Conservation (phyloP, 2,888 invertebrate genomes). For the Caenorhabditis sulstoni region DNA sequence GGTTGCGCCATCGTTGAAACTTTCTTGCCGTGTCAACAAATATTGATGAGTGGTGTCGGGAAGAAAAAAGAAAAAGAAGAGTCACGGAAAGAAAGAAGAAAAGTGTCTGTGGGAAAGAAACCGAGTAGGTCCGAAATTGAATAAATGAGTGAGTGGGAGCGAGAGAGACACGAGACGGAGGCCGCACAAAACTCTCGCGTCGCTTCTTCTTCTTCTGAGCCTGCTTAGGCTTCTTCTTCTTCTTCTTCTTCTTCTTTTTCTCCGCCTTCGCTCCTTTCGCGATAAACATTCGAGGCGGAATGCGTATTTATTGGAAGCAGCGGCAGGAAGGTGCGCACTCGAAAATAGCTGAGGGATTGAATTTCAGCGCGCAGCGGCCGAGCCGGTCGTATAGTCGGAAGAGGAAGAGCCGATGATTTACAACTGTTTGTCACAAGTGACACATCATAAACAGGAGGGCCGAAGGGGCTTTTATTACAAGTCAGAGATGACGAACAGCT, state of each 20-base stretch:
- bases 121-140: constrained; percentile 20
- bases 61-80: constrained; percentile 19
- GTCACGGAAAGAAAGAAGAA: constrained; percentile 6
- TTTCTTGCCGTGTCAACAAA: constrained; percentile 16
- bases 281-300: constrained; percentile 2
- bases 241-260: constrained; percentile 5
- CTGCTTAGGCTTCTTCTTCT: constrained; percentile 1
- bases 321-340: constrained; percentile 18
- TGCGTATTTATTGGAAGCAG: not conserved
- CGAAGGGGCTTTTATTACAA: constrained; percentile 31
- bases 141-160: constrained; percentile 33
- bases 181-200: not conserved
- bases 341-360: constrained; percentile 40
- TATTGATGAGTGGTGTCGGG: constrained; percentile 4
- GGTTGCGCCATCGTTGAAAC: constrained; percentile 10
- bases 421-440: not conserved
- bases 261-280: not conserved
- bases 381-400: constrained; percentile 24
- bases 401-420: constrained; percentile 10
- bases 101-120: constrained; percentile 10
- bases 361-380: constrained; percentile 38
- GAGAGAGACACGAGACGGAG: constrained; percentile 6
- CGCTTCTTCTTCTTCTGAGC: not conserved
- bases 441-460: not conserved
- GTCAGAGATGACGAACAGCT: constrained; percentile 12